Percentiles rank a stretch among this genome's conserved stretches.
phyloP scores from a whole-genome alignment of 2,113 vertebrate species.

The Theropithecus gelada region DNA sequence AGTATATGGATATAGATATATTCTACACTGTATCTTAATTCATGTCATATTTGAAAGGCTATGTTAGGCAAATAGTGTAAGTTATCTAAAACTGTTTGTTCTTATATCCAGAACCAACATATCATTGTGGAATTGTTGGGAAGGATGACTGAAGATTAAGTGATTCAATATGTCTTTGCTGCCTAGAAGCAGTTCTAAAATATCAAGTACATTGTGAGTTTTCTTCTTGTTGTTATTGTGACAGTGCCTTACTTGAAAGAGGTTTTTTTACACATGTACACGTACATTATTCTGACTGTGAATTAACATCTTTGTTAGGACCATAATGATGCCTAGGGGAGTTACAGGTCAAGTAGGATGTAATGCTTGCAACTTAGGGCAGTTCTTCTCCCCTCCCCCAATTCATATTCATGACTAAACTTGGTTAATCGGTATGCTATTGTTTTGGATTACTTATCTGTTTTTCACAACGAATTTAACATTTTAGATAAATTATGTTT shows the following conservation, averaged over 20 bases:
- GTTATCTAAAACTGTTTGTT: neutral
- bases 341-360: fast-evolving
- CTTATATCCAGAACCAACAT: neutral
- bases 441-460: neutral
- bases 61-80: neutral
- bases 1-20: neutral
- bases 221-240: neutral
- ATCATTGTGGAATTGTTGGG: neutral
- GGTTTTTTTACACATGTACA: neutral
- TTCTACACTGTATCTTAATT: neutral
- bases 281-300: neutral
- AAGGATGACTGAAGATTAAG: neutral
- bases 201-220: neutral
- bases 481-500: neutral
- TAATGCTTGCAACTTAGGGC: fast-evolving
- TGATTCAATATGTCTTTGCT: neutral
- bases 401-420: neutral
- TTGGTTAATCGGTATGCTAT: neutral
- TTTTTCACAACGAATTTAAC: neutral
- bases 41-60: neutral
- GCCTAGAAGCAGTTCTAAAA: neutral
- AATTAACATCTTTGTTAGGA: fast-evolving
- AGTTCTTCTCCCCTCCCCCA: fast-evolving
- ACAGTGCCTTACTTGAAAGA: neutral
- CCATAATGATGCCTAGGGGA: too few relatives aligned